Conservation (phyloP, 2,888 invertebrate genomes). For the Oxyteleia sp. region DNA sequence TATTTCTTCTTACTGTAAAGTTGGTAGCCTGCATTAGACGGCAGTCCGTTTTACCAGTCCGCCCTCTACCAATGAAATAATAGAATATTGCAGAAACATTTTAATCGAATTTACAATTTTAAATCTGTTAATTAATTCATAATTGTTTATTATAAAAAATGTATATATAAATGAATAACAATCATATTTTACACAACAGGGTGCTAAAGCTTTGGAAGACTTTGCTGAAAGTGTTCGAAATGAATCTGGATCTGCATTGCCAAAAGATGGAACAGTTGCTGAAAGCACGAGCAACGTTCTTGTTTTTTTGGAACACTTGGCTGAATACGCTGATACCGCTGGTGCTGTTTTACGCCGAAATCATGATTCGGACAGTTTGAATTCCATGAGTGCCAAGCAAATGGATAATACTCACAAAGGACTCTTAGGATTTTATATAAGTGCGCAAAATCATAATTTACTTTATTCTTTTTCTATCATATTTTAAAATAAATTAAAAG, state of each 20-base stretch:
- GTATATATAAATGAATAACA: too few relatives aligned
- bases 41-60: too few relatives aligned
- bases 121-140: too few relatives aligned
- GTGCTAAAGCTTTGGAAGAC: slow-evolving; percentile 96
- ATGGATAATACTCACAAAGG: slow-evolving; percentile 90
- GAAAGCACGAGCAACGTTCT: slow-evolving; percentile 98
- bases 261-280: slow-evolving; percentile 99
- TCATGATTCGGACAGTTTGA: slow-evolving; percentile 88
- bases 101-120: too few relatives aligned
- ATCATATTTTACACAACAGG: too few relatives aligned
- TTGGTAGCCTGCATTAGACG: too few relatives aligned
- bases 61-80: too few relatives aligned
- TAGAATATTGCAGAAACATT: too few relatives aligned
- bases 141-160: too few relatives aligned
- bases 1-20: too few relatives aligned
- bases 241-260: slow-evolving; percentile 93
- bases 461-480: too few relatives aligned
- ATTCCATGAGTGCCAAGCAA: slow-evolving; percentile 88
- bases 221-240: slow-evolving; percentile 95
- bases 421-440: slow-evolving; percentile 93
- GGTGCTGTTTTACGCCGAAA: slow-evolving; percentile 89
- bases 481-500: too few relatives aligned
- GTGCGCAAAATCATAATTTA: slow-evolving; percentile 88
- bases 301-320: slow-evolving; percentile 95
- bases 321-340: slow-evolving; percentile 93